Evolutionary conservation across 2,113 vertebrate species (phyloP).

Genomic region (Probosciger aterrimus): DNA sequence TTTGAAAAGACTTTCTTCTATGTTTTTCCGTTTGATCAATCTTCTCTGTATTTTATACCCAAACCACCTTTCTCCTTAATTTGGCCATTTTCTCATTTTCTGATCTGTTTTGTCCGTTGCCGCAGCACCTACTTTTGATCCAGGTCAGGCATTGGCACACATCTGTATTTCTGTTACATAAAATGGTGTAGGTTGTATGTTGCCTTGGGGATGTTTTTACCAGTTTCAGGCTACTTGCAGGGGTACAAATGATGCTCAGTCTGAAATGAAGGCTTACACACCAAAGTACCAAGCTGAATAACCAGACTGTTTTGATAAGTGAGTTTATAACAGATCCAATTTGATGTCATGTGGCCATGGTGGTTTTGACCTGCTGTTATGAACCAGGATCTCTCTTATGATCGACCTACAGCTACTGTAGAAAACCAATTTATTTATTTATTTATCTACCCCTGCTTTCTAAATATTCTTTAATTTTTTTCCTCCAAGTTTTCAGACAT

Average conservation of each 20-base stretch:
- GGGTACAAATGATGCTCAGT: background rate
- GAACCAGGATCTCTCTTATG: background rate
- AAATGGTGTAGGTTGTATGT: background rate
- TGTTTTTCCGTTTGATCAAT: background rate
- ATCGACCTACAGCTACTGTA: background rate
- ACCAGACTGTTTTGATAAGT: background rate
- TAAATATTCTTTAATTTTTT: background rate
- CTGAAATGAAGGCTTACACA: background rate
- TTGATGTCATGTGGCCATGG: background rate
- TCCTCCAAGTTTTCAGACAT: background rate
- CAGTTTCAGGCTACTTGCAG: background rate
- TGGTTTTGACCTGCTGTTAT: background rate
- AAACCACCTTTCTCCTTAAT: background rate
- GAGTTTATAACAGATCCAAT: background rate
- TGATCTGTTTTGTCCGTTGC: background rate
- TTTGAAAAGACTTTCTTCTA: background rate
- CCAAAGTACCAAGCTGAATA: background rate
- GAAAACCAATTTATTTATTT: background rate
- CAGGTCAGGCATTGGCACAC: background rate
- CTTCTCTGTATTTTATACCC: background rate
- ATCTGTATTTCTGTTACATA: background rate
- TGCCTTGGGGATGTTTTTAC: background rate
- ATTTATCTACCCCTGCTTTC: background rate
- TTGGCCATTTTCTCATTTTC: background rate
- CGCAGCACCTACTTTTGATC: background rate